phyloP scores from a whole-genome alignment of 2,797 vertebrate species.

The Artibeus jamaicensis region DNA sequence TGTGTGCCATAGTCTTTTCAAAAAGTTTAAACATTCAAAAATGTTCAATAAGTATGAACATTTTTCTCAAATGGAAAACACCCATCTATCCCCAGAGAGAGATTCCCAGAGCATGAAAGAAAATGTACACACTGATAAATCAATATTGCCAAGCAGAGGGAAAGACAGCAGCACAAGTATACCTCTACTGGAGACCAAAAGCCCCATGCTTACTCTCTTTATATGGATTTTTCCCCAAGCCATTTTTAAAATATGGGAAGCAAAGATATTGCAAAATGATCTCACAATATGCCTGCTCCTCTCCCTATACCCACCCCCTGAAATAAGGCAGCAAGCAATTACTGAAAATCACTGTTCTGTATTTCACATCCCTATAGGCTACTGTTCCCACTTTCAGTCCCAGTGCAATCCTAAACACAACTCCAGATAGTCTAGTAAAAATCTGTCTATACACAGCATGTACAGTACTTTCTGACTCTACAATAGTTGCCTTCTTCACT shows the following conservation, averaged over 20 bases:
- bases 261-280: constrained; percentile 5
- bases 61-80: constrained; percentile 21
- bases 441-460: neutral
- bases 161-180: neutral
- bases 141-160: neutral
- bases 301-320: neutral
- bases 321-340: neutral
- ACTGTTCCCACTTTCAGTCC: neutral
- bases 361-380: constrained; percentile 31
- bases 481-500: neutral
- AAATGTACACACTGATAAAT: neutral
- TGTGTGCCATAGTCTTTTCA: neutral
- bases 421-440: constrained; percentile 22
- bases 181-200: neutral
- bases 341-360: neutral
- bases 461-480: neutral
- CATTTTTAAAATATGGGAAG: constrained; percentile 26
- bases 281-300: neutral
- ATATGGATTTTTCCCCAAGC: neutral
- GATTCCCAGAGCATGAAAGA: neutral
- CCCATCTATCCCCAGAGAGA: neutral
- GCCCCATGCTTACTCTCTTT: neutral
- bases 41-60: neutral
- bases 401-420: neutral
- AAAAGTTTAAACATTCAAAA: constrained; percentile 13